A percentile compares a stretch with the other conserved stretches of the same genome.
phyloP scores from a whole-genome alignment of 1,140 invertebrate genomes.

The Hypsibius dujardini region DNA sequence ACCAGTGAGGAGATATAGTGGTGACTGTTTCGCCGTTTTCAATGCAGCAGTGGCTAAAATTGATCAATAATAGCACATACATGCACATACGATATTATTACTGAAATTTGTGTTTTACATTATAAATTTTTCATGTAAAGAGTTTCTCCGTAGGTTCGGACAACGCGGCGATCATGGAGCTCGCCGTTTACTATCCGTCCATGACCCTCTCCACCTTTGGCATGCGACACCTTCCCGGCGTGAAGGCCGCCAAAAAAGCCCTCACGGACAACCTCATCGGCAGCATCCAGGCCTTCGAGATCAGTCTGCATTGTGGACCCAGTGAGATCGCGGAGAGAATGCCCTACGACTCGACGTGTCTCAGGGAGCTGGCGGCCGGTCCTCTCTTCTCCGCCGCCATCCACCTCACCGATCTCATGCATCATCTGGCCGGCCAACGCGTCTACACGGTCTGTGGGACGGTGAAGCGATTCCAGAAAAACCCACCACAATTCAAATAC shows the following conservation, averaged over 20 bases:
- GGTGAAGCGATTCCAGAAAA: not conserved
- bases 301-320: not conserved
- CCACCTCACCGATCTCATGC: not conserved
- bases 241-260: not conserved
- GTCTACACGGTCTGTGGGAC: slow-evolving; percentile 6
- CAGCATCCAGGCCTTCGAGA: not conserved
- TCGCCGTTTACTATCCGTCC: not conserved
- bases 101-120: too few species aligned
- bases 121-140: not conserved
- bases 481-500: slow-evolving; percentile 6
- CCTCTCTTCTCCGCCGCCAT: not conserved
- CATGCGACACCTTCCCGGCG: not conserved
- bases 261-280: slow-evolving; percentile 4
- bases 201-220: slow-evolving; percentile 8
- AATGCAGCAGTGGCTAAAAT: too few species aligned
- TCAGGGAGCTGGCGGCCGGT: not conserved
- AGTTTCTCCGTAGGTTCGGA: not conserved
- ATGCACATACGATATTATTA: too few species aligned
- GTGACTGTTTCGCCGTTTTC: too few species aligned
- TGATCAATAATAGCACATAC: too few species aligned
- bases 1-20: too few species aligned
- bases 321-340: not conserved
- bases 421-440: not conserved
- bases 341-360: slow-evolving; percentile 1
- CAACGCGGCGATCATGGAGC: slow-evolving; percentile 15